These are phyloP conservation scores for Chrysochloris asiatica DNA, from an alignment of 2,113 vertebrate genomes.

Conservation along the genomic window DNA sequence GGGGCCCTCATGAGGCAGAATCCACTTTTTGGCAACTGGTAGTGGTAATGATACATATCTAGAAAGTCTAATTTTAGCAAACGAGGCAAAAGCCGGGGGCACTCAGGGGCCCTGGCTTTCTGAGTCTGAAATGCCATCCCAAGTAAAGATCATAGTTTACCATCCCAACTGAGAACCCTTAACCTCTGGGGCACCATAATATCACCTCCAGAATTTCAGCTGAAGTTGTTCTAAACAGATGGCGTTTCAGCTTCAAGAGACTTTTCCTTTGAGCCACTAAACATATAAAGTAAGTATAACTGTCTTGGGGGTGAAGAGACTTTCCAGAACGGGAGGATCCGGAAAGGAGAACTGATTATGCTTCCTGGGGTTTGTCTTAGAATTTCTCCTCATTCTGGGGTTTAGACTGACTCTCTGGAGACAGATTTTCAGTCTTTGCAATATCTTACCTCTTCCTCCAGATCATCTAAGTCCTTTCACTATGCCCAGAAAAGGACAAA, in stretches of 20 bases:
- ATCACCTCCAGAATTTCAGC: neutral
- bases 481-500: neutral
- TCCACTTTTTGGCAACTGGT: neutral
- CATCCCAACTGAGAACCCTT: neutral
- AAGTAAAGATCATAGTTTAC: neutral
- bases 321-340: neutral
- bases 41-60: neutral
- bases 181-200: neutral
- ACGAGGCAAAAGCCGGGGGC: accelerated
- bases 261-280: neutral
- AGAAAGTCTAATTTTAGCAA: neutral
- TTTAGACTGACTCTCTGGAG: neutral
- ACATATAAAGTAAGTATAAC: neutral
- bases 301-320: neutral
- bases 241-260: neutral
- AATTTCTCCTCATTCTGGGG: neutral
- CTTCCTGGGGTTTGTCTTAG: neutral
- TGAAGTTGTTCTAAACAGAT: neutral
- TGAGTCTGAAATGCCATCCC: neutral
- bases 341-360: neutral
- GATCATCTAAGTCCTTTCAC: neutral
- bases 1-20: neutral
- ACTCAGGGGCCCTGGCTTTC: neutral
- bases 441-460: neutral
- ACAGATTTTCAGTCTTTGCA: neutral